Evolutionary conservation across 2,888 invertebrate genomes (phyloP).

Genomic region (Criorhina ranunculi): DNA sequence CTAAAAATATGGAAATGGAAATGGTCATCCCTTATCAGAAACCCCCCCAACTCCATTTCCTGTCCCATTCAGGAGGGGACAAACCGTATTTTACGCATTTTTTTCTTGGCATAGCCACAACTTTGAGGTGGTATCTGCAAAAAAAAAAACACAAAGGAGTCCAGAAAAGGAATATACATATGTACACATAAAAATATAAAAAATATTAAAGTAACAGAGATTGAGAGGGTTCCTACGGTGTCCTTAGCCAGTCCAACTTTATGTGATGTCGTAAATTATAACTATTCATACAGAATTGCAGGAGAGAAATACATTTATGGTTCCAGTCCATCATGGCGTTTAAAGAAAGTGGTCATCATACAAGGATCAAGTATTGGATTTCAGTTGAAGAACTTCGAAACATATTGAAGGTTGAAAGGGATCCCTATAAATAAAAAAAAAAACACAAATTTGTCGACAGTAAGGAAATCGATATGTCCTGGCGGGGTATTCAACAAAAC

Average conservation of each 20-base stretch:
- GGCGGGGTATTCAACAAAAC: constrained; percentile 18
- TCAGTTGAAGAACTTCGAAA: constrained; percentile 21
- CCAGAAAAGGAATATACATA: constrained; percentile 45
- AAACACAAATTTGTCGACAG: constrained; percentile 13
- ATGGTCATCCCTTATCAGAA: constrained; percentile 59
- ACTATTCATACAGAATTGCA: constrained; percentile 71
- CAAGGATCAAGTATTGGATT: constrained; percentile 52
- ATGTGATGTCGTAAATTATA: constrained; percentile 73
- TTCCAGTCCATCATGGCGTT: constrained; percentile 54
- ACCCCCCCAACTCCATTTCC: constrained; percentile 46
- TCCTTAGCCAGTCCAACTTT: constrained; percentile 56
- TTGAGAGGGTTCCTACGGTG: constrained; percentile 15
- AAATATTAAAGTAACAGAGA: constrained; percentile 32
- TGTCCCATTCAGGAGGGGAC: constrained; percentile 38
- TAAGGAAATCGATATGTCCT: constrained; percentile 60
- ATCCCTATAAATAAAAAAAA: constrained; percentile 38
- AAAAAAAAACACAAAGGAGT: constrained; percentile 35
- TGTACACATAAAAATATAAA: constrained; percentile 42
- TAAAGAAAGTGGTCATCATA: constrained; percentile 66
- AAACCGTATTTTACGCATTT: constrained; percentile 70
- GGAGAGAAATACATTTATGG: constrained; percentile 44
- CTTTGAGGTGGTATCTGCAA: constrained; percentile 58
- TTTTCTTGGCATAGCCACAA: constrained; percentile 68
- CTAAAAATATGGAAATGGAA: constrained; percentile 74
- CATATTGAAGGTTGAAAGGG: constrained; percentile 42